Evolutionary conservation across 2,888 invertebrate species (phyloP).

Genomic region (Boloria selene): DNA sequence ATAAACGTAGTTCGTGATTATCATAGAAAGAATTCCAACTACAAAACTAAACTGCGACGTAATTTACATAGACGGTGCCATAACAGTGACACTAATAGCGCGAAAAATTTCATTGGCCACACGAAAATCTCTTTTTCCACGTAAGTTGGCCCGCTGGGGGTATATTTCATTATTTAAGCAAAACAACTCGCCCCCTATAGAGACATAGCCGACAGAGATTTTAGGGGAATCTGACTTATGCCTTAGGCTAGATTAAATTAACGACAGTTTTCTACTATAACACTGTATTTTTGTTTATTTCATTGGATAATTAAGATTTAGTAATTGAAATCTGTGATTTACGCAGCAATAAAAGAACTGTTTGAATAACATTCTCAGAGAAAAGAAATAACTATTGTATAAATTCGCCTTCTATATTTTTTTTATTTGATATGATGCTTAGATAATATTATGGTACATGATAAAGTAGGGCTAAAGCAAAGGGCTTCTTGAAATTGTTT

Average conservation of each 20-base stretch:
- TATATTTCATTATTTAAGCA: constrained; percentile 62
- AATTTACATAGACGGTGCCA: constrained; percentile 15
- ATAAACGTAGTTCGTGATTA: too few species aligned
- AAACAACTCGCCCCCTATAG: constrained; percentile 58
- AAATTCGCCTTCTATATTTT: too few species aligned
- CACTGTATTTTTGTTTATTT: constrained; percentile 6
- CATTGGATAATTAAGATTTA: background rate
- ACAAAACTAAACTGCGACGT: background rate
- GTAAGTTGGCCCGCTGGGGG: constrained; percentile 50
- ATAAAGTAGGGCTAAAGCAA: too few species aligned
- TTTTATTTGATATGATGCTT: too few species aligned
- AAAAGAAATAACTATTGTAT: too few species aligned
- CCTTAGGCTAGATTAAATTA: constrained; percentile 60
- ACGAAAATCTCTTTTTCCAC: constrained; percentile 39
- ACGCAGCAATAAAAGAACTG: too few species aligned
- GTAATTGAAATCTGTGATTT: too few species aligned
- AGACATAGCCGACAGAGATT: constrained; percentile 51
- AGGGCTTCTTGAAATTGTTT: too few species aligned
- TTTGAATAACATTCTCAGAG: too few species aligned
- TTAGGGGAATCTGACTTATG: constrained; percentile 54
- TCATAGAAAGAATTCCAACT: background rate
- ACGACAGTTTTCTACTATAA: constrained; percentile 7
- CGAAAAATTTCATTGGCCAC: constrained; percentile 30
- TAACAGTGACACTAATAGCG: constrained; percentile 27
- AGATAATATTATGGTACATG: too few species aligned